Evolutionary conservation across 1,140 invertebrate species (phyloP).

Genomic region (Saxidomus purpurata): DNA sequence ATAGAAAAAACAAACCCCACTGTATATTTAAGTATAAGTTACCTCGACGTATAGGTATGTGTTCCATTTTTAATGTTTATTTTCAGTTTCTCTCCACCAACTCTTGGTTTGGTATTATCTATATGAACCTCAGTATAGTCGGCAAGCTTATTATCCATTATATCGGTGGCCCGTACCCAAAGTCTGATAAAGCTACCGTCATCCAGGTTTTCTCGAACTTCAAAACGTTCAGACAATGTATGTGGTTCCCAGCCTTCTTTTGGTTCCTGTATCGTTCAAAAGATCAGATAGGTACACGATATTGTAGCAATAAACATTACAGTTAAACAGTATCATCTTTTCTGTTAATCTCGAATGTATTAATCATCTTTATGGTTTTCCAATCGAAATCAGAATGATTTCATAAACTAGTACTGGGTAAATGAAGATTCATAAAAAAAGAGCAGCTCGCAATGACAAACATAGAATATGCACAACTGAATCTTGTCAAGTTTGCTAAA

Average conservation of each 20-base stretch:
- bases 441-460: too few species aligned
- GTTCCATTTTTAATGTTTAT: not conserved
- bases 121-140: constrained; percentile 29
- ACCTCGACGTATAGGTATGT: not conserved
- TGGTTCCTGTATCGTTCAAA: not conserved
- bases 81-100: not conserved
- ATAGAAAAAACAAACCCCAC: not conserved
- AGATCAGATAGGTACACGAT: too few species aligned
- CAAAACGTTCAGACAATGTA: not conserved
- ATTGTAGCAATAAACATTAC: too few species aligned
- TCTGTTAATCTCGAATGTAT: too few species aligned
- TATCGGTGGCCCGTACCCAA: constrained; percentile 56
- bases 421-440: too few species aligned
- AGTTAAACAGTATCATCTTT: too few species aligned
- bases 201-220: not conserved
- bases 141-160: constrained; percentile 29
- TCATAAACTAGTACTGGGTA: too few species aligned
- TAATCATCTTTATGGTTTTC: too few species aligned
- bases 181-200: constrained; percentile 19
- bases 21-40: not conserved
- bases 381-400: too few species aligned
- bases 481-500: too few species aligned
- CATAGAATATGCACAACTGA: too few species aligned
- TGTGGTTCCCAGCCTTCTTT: not conserved
- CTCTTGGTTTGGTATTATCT: not conserved